Evolutionary conservation across 2,113 vertebrate species (phyloP).

Genomic region (Cacatua alba): DNA sequence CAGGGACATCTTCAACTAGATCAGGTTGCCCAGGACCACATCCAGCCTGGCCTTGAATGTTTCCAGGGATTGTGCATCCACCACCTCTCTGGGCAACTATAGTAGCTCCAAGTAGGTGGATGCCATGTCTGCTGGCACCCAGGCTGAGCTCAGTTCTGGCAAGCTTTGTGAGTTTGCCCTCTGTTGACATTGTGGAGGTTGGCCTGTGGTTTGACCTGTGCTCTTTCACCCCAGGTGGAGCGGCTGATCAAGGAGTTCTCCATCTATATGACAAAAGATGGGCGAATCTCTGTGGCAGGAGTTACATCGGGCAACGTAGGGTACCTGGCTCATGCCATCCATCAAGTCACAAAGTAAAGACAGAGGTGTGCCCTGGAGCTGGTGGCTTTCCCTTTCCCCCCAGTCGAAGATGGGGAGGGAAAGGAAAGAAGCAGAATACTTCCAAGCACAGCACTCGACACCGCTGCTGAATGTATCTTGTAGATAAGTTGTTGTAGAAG

Average conservation of each 20-base stretch:
- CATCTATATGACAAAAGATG: constrained; percentile 97
- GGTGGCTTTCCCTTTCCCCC: constrained; percentile 32
- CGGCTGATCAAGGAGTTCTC: constrained; percentile 93
- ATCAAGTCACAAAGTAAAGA: constrained; percentile 91
- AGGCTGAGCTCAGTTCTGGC: not conserved
- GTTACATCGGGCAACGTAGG: constrained; percentile 89
- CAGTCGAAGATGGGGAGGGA: not conserved
- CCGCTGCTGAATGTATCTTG: constrained; percentile 52
- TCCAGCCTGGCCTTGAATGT: not conserved
- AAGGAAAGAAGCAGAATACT: constrained; percentile 33
- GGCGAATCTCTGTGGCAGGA: constrained; percentile 94
- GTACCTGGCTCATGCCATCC: constrained; percentile 91
- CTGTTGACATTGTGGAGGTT: not conserved
- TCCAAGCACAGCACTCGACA: constrained; percentile 38
- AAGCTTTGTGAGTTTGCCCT: not conserved
- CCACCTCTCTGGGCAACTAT: not conserved
- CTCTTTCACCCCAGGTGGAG: constrained; percentile 82
- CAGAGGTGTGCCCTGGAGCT: not conserved
- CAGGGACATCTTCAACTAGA: not conserved
- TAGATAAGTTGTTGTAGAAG: constrained; percentile 47
- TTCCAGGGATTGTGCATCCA: not conserved
- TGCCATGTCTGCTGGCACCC: not conserved
- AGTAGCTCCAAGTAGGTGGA: not conserved
- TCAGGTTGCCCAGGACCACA: not conserved
- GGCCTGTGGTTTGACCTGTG: not conserved